Percentiles rank a stretch among this genome's conserved stretches.
phyloP scores from a whole-genome alignment of 2,113 vertebrate genomes.

The Sturnus vulgaris region DNA sequence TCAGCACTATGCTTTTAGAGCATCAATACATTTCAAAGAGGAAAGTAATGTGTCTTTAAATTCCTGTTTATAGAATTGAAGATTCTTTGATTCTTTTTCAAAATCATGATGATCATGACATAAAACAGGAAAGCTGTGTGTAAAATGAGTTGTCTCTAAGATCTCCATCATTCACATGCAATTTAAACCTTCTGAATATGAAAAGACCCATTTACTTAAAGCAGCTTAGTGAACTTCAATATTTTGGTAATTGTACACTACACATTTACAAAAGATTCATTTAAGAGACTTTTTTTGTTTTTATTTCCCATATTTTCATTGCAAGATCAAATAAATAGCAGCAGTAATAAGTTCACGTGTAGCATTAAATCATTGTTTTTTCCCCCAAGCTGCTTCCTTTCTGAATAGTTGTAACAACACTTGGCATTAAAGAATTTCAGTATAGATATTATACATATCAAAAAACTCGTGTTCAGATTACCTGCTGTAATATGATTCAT shows the following conservation, averaged over 20 bases:
- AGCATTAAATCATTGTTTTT: not conserved
- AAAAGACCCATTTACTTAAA: not conserved
- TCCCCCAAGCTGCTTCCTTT: not conserved
- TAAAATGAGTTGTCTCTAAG: not conserved
- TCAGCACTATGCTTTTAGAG: slow-evolving; percentile 28
- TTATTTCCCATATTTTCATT: not conserved
- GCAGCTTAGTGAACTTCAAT: not conserved
- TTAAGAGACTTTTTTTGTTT: not conserved
- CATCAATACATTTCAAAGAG: not conserved
- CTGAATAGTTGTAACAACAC: not conserved
- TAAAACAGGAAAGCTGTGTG: not conserved
- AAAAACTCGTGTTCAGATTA: not conserved
- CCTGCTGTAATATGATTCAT: not conserved
- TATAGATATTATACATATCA: not conserved
- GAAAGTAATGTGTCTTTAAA: slow-evolving; percentile 34
- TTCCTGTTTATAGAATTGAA: slow-evolving; percentile 28
- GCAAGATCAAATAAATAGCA: not conserved
- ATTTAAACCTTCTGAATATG: not conserved
- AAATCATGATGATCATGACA: slow-evolving; percentile 6
- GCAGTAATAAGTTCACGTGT: not conserved
- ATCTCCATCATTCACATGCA: not conserved
- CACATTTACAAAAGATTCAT: not conserved
- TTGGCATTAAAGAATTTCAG: not conserved
- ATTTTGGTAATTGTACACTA: not conserved
- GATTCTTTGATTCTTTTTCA: slow-evolving; percentile 37